Evolutionary conservation across 2,113 vertebrate species (phyloP).

Genomic region (Acanthochromis polyacanthus): DNA sequence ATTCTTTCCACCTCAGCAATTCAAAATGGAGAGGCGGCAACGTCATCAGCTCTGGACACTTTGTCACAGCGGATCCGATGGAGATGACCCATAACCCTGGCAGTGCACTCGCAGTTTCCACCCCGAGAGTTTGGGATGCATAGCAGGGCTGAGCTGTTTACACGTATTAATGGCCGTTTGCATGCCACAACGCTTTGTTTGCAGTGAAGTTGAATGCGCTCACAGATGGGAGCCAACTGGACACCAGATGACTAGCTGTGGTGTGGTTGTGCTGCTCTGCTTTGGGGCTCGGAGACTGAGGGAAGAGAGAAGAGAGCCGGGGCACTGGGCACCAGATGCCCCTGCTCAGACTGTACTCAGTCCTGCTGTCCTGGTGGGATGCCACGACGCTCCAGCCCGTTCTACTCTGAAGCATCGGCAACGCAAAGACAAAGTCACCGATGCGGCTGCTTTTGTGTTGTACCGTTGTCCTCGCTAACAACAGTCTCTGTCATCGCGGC

Average conservation of each 20-base stretch:
- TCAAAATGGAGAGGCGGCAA: slow-evolving; percentile 67
- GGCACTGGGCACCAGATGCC: slow-evolving; percentile 66
- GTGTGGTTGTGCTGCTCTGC: slow-evolving; percentile 54
- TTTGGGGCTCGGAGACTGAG: slow-evolving; percentile 45
- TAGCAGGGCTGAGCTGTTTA: slow-evolving; percentile 49
- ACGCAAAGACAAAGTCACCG: slow-evolving; percentile 23
- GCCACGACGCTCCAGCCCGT: slow-evolving; percentile 4
- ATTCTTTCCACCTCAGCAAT: slow-evolving; percentile 69
- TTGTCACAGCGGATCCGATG: slow-evolving; percentile 51
- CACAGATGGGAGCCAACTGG: slow-evolving; percentile 69
- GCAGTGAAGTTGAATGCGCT: slow-evolving; percentile 60
- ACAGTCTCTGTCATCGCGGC: slow-evolving; percentile 17
- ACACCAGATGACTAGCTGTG: slow-evolving; percentile 73
- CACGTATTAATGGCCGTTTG: slow-evolving; percentile 38
- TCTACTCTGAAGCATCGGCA: slow-evolving; percentile 17
- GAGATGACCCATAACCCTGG: slow-evolving; percentile 67
- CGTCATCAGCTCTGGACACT: slow-evolving; percentile 63
- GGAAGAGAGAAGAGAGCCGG: slow-evolving; percentile 28
- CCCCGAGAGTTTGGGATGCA: slow-evolving; percentile 47
- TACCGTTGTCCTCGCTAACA: slow-evolving; percentile 18
- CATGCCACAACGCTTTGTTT: slow-evolving; percentile 67
- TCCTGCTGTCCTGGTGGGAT: slow-evolving; percentile 43
- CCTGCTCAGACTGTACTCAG: slow-evolving; percentile 47
- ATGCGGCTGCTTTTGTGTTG: slow-evolving; percentile 10
- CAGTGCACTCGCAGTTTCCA: slow-evolving; percentile 66